A percentile compares a stretch with the other conserved stretches of the same genome.
These are phyloP conservation scores for Hemibagrus guttatus DNA, from an alignment of 2,797 vertebrate genomes.

Conservation along the genomic window DNA sequence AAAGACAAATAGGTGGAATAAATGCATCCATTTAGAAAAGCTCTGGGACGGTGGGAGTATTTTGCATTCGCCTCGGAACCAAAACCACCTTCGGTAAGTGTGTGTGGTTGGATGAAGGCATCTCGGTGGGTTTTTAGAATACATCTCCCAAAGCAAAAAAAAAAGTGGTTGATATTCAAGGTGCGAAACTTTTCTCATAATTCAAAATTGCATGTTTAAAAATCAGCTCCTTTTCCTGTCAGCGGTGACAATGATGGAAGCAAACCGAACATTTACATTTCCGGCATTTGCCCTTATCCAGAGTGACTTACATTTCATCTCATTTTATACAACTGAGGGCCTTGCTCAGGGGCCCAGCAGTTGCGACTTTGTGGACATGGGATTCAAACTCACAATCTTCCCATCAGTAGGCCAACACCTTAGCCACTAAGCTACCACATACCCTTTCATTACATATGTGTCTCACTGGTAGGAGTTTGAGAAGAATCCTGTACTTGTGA, in stretches of 20 bases:
- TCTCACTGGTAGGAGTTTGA: too few species aligned
- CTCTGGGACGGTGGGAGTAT: slow-evolving; percentile 39
- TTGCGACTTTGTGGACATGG: too few species aligned
- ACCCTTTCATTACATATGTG: too few species aligned
- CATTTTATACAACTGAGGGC: too few species aligned
- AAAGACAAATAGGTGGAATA: slow-evolving; percentile 42
- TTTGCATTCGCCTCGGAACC: slow-evolving; percentile 34
- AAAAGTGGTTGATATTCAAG: slow-evolving; percentile 17
- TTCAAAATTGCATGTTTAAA: slow-evolving; percentile 41
- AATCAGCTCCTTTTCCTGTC: slow-evolving; percentile 20
- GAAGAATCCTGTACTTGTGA: too few species aligned
- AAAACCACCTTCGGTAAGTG: slow-evolving; percentile 15
- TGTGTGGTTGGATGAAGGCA: slow-evolving; percentile 14
- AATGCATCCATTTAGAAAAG: slow-evolving; percentile 40
- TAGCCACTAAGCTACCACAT: too few species aligned
- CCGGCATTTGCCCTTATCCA: too few species aligned
- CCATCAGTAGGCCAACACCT: too few species aligned
- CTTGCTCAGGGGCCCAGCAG: too few species aligned
- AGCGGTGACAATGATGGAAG: slow-evolving; percentile 8
- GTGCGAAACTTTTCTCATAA: slow-evolving; percentile 34
- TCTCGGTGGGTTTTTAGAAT: slow-evolving; percentile 23
- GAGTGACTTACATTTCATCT: too few species aligned
- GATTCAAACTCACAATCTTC: too few species aligned
- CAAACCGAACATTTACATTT: neutral
- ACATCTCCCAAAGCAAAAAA: slow-evolving; percentile 22